Base-by-base conservation (phyloP, 2,888 invertebrate species). In the Drosophila ustulata region DNA sequence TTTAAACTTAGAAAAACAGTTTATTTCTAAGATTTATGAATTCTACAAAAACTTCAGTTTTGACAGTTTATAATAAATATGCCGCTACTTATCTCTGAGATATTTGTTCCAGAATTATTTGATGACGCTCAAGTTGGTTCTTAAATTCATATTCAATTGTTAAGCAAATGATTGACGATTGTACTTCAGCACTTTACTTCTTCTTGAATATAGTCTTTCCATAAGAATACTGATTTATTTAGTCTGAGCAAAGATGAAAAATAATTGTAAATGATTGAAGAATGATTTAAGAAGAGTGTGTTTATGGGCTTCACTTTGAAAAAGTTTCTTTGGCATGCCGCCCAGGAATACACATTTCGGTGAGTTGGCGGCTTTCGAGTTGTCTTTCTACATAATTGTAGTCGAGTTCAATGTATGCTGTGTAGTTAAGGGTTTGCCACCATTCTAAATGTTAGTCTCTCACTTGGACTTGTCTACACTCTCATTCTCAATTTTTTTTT, bases 381-480 rank as follows among this genome's bases (percentile, higher is more conserved):
- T n/a, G 11, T 47, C 9, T n/a, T 11, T 47, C 9, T 32, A 5
- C 4, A 11, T 43, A 25, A 46, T n/a, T 45, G 23, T 13, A n/a
- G n/a, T n/a, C n/a, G n/a, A n/a, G n/a, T 55, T 3, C 13, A n/a
- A 37, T 37, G 3, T 37, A n/a, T 34, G 9, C 3, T 37, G 4
- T 39, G 13, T 4, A 8, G 32, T n/a, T 23, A 28, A 30, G 30
- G 32, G 30, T 52, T 66, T 53, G 6, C 23, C 23, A 7, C 11
- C 30, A 25, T 65, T 55, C 23, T 23, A 32, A 53, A 52, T 53
- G 45, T 47, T 26, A 7, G 25, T 32, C 45, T 18, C 18, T 70
- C 56, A 64, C 56, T 63, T 61, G 28, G 56, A 32, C 46, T 71
- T 73, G 66, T 71, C 58, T 41, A 39, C 43, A 63, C 34, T 56